Conservation (phyloP, 2,113 vertebrate genomes). For the Chionomys nivalis region DNA sequence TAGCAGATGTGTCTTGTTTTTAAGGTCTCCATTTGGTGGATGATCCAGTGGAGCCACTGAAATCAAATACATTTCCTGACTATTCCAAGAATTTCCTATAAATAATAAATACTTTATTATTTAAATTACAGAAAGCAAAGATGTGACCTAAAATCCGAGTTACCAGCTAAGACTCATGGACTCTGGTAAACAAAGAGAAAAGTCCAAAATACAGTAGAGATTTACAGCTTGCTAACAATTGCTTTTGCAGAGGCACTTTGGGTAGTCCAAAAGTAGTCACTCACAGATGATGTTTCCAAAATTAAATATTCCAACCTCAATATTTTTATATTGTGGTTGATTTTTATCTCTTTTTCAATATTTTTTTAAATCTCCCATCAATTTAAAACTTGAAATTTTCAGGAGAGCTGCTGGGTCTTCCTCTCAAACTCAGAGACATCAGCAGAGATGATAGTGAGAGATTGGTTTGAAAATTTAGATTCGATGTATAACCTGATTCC, state of each 20-base stretch:
- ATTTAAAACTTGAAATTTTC: not conserved
- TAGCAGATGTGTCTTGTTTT: not conserved
- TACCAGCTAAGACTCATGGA: not conserved
- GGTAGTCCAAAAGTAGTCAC: no score
- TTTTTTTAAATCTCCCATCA: not conserved
- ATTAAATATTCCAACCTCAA: not conserved
- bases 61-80: not conserved
- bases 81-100: not conserved
- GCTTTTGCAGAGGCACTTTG: not conserved
- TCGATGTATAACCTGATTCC: not conserved
- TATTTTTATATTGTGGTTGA: no score
- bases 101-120: not conserved
- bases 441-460: not conserved
- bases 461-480: not conserved
- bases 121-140: not conserved
- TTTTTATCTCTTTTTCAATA: not conserved
- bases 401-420: not conserved
- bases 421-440: not conserved
- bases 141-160: not conserved
- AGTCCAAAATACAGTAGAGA: not conserved
- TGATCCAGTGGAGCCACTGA: no score
- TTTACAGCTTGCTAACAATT: not conserved
- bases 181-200: not conserved
- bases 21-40: not conserved
- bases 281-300: not conserved